Conservation (phyloP, 1,140 invertebrate species). For the Bactericera cockerelli region DNA sequence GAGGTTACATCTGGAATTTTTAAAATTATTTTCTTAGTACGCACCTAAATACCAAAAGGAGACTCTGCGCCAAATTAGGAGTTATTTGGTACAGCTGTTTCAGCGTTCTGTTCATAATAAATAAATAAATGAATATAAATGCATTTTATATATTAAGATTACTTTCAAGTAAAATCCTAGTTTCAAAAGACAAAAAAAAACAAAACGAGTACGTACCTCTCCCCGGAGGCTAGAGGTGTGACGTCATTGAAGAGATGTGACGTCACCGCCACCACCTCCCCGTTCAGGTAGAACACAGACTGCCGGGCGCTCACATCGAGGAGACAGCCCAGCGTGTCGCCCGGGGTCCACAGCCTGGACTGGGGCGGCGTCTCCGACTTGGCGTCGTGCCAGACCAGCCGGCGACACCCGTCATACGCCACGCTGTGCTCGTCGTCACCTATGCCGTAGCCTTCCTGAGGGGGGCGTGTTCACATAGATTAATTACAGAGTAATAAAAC, state of each 20-base stretch:
- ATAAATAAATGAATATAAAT: no score
- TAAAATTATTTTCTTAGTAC: no score
- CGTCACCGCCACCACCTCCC: constrained; percentile 46
- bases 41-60: no score
- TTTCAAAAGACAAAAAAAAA: no score
- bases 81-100: no score
- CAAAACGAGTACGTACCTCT: no score
- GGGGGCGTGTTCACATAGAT: constrained; percentile 17
- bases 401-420: constrained; percentile 81
- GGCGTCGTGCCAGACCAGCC: constrained; percentile 78
- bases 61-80: no score
- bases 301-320: constrained; percentile 54
- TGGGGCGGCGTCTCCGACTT: constrained; percentile 46
- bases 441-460: constrained; percentile 84
- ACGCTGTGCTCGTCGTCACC: constrained; percentile 82
- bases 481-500: constrained; percentile 8
- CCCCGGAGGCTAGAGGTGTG: no score
- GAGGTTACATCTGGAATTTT: no score
- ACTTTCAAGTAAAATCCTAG: no score
- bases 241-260: constrained; percentile 59
- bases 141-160: no score
- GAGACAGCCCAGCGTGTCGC: constrained; percentile 71
- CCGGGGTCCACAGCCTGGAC: constrained; percentile 54
- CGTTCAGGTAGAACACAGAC: constrained; percentile 73
- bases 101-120: no score